Evolutionary conservation across 1,140 invertebrate genomes (phyloP).

Genomic region (Prorops nasuta): DNA sequence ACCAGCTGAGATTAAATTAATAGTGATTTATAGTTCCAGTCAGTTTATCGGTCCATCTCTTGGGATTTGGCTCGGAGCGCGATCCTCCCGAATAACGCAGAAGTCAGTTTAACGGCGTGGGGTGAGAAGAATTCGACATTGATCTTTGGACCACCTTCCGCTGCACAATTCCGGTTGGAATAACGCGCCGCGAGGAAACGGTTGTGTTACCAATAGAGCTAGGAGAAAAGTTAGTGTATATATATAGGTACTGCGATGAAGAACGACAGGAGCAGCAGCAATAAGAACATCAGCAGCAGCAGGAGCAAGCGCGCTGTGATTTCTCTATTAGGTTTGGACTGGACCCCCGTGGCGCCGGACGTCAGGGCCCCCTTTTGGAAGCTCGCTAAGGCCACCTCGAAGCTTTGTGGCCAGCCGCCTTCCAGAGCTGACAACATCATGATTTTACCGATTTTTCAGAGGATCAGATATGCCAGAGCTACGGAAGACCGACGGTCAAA

Average conservation of each 20-base stretch:
- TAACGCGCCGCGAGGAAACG: no score
- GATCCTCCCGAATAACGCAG: no score
- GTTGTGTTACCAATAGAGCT: no score
- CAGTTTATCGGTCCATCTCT: no score
- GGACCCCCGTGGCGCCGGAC: conserved; percentile 30
- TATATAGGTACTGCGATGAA: conserved; percentile 13
- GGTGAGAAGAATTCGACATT: no score
- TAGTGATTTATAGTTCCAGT: no score
- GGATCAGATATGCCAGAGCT: conserved; percentile 25
- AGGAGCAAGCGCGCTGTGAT: conserved; percentile 24
- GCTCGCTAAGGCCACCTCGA: conserved; percentile 26
- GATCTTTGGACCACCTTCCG: no score
- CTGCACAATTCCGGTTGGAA: no score
- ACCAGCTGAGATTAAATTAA: no score
- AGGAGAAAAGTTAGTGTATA: no score
- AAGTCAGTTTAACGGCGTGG: no score
- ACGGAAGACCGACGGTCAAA: conserved; percentile 13
- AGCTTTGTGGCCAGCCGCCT: conserved; percentile 33
- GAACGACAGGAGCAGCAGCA: conserved; percentile 32
- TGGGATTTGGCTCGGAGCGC: no score
- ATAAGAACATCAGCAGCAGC: conserved; percentile 36
- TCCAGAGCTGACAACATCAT: conserved; percentile 23
- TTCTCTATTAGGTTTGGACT: conserved; percentile 38
- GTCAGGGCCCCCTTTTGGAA: conserved; percentile 10
- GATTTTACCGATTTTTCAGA: conserved; percentile 32